Evolutionary conservation across 2,888 invertebrate species (phyloP), one percentile per base, ranked within the genome.

Genomic region (Deilephila porcellus): DNA sequence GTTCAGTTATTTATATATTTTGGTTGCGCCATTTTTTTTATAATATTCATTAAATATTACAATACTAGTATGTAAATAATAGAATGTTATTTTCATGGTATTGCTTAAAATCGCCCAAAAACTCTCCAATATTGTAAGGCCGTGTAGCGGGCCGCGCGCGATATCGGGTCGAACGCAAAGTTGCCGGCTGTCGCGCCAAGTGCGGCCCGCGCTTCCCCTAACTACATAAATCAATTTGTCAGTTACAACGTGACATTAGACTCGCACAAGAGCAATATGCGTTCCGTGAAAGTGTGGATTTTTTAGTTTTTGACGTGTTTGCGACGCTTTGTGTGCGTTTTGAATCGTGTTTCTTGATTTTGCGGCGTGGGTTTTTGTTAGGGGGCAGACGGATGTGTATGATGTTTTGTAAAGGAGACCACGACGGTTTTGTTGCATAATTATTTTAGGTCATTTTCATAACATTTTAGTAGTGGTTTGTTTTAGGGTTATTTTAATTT

Each of bases 191-290:
- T 32, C 77, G 72, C 72, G 76, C 79, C 81, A 78, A 80, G 79
- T 78, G 81, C 56, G n/a, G 19, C 45, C 45, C 45, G 45, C 73
- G 83, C 81, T 84, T 86, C 87, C 87, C 87, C 85, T 77, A 80
- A 86, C 88, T 85, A 88, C 88, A 93, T 93, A 93, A 93, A 93
- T 93, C 93, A 92, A 93, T 92, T 93, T 93, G 93, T 93, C 93
- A 92, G 91, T 87, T 83, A 82, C 86, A 85, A 83, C 82, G 86
- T 89, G 90, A 90, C 91, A 86, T 83, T 84, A 79, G 78, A 83
- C 82, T 85, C 85, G 84, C 87, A 85, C 82, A 79, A 80, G 79
- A 75, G 77, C 76, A 77, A 78, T 73, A 79, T 79, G 77, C 79
- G 78, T 78, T 80, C 72, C 76, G 29, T 56, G 70, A 34, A n/a